Evolutionary conservation across 2,888 invertebrate species (phyloP), one percentile per base, ranked within the genome.

Genomic region (Dugesia japonica): DNA sequence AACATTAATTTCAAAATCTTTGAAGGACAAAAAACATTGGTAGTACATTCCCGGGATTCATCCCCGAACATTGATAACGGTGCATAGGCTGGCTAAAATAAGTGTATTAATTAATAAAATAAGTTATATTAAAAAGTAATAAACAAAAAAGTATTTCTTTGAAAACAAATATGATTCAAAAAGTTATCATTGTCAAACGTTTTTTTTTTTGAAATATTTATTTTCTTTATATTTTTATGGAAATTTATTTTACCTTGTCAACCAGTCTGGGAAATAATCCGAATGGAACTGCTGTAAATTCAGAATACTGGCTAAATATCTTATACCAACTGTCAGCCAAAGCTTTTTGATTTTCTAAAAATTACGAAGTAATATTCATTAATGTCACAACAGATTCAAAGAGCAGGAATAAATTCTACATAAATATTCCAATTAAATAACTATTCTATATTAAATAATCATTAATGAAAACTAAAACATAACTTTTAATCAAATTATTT

Each of bases 1-100:
- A 56, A 56, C 56, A 56, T 56, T 23, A 56, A 56, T 56, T 56
- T 56, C 56, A 56, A n/a, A 56, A 56, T 56, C 17, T 56, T 56
- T n/a, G 56, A 20, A 56, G 56, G 56, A 56, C 56, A 1, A 56
- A 56, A 56, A 20, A n/a, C 20, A 56, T n/a, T 56, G 4, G 56
- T 20, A 20, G 56, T 56, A n/a, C 56, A 56, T 56, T 56, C 56
- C 17, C 56, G 4, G 20, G 56, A 56, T 13, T 56, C 56, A 23
- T 56, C 56, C 17, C 56, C 56, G 7, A 56, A 56, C 23, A 56
- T 13, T 23, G 56, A 7, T 23, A 56, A n/a, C 1, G 56, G 56
- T 56, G 4, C 56, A 56, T 56, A 56, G 1, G 56, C 31, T 31
- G 31, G 31, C 31, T 31, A 7, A n/a, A n/a, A n/a, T n/a, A n/a